These are phyloP conservation scores for Pheosia tremula DNA, from an alignment of 2,888 invertebrate species.

Conservation along the genomic window DNA sequence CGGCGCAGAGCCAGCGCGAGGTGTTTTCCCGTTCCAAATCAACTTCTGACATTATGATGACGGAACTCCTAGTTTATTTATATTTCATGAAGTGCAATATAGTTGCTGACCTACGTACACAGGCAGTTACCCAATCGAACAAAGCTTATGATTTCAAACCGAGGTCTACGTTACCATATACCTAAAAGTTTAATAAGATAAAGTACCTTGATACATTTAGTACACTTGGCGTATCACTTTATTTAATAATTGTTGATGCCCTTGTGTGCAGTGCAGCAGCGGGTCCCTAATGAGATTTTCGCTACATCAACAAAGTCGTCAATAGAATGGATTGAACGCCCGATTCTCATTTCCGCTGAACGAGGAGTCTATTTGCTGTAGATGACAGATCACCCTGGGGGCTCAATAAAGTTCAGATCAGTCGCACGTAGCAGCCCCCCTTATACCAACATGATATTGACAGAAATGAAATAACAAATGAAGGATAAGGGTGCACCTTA, in stretches of 20 bases:
- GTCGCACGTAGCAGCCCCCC: conserved; percentile 8
- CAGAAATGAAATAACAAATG: background rate
- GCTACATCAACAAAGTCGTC: conserved; percentile 10
- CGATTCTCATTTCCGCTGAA: conserved; percentile 51
- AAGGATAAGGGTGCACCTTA: background rate
- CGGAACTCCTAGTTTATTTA: conserved; percentile 35
- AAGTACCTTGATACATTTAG: too few species aligned
- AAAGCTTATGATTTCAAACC: background rate
- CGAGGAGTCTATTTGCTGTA: conserved; percentile 40
- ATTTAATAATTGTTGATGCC: too few species aligned
- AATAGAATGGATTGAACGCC: conserved; percentile 36
- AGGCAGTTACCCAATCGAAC: conserved; percentile 19
- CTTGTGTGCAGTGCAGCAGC: too few species aligned
- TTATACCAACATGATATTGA: background rate
- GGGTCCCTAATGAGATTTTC: conserved; percentile 8
- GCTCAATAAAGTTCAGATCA: conserved; percentile 29
- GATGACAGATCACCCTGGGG: conserved; percentile 48
- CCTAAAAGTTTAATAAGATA: background rate
- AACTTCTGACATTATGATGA: conserved; percentile 43
- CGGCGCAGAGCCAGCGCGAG: conserved; percentile 19
- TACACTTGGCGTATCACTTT: too few species aligned
- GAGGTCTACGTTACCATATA: background rate
- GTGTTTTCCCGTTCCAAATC: conserved; percentile 43
- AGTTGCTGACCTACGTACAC: conserved; percentile 34
- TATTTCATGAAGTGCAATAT: conserved; percentile 38